phyloP scores from a whole-genome alignment of 2,888 invertebrate genomes.

The Drosophila anomelani region DNA sequence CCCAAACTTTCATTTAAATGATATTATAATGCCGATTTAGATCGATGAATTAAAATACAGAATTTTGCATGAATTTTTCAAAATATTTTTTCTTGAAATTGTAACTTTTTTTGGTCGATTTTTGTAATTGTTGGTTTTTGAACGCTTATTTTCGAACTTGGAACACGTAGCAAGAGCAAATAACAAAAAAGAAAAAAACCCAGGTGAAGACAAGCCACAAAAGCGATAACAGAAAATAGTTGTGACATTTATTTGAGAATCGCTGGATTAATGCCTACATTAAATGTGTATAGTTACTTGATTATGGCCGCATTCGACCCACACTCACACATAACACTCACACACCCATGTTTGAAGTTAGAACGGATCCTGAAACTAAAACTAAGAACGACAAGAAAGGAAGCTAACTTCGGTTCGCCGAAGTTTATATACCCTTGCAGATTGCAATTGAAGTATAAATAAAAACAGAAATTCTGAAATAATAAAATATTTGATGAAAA shows the following conservation, averaged over 20 bases:
- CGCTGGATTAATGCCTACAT: conserved; percentile 71
- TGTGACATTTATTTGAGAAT: conserved; percentile 67
- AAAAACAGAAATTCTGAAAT: too few species aligned
- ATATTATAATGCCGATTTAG: background rate
- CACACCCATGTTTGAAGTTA: conserved; percentile 48
- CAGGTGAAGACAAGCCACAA: conserved; percentile 18
- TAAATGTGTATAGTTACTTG: conserved; percentile 75
- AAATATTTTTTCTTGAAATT: too few species aligned
- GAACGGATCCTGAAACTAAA: conserved; percentile 25
- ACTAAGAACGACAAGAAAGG: conserved; percentile 4
- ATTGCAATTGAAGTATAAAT: too few species aligned
- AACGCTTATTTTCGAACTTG: background rate
- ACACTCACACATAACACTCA: conserved; percentile 22
- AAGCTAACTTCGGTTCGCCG: conserved; percentile 21
- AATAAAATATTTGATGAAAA: too few species aligned
- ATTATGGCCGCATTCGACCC: conserved; percentile 63
- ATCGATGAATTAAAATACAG: background rate
- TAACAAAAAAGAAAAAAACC: background rate
- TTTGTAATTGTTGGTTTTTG: background rate
- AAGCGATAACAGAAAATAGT: conserved; percentile 49
- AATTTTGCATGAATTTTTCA: too few species aligned
- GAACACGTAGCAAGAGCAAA: conserved; percentile 4
- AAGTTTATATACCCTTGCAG: too few species aligned
- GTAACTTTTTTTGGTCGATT: too few species aligned
- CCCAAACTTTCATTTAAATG: background rate